Conservation (phyloP, 1,140 invertebrate species). For the Holcopasites calliopsidis region DNA sequence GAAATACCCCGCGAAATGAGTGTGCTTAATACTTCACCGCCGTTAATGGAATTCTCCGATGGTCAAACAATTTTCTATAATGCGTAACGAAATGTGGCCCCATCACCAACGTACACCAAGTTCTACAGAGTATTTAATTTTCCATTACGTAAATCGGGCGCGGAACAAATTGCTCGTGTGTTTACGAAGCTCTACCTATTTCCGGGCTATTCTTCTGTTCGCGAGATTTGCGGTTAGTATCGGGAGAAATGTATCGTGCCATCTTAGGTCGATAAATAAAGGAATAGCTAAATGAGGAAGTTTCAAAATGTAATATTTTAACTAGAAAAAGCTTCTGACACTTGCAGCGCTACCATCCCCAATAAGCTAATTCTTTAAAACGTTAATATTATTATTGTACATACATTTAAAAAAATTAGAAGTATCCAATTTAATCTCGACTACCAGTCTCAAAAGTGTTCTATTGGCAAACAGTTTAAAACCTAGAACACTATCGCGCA, state of each 20-base stretch:
- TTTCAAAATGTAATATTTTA: too few relatives aligned
- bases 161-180: neutral
- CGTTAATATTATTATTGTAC: too few relatives aligned
- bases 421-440: too few relatives aligned
- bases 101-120: neutral
- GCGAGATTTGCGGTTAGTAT: neutral
- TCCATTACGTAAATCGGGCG: neutral
- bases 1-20: conserved; percentile 9
- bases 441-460: too few relatives aligned
- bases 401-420: too few relatives aligned
- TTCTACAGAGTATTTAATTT: neutral
- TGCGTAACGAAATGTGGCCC: neutral
- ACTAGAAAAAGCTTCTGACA: too few relatives aligned
- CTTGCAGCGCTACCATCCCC: too few relatives aligned
- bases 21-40: conserved; percentile 4
- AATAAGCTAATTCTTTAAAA: too few relatives aligned
- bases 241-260: neutral
- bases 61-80: conserved; percentile 26
- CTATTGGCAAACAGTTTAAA: too few relatives aligned
- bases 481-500: too few relatives aligned
- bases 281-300: too few relatives aligned
- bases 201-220: neutral
- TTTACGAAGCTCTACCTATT: neutral
- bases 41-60: conserved; percentile 26
- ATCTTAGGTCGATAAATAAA: neutral